Conservation (phyloP, 2,888 invertebrate genomes). For the Eudasyphora cyanicolor region DNA sequence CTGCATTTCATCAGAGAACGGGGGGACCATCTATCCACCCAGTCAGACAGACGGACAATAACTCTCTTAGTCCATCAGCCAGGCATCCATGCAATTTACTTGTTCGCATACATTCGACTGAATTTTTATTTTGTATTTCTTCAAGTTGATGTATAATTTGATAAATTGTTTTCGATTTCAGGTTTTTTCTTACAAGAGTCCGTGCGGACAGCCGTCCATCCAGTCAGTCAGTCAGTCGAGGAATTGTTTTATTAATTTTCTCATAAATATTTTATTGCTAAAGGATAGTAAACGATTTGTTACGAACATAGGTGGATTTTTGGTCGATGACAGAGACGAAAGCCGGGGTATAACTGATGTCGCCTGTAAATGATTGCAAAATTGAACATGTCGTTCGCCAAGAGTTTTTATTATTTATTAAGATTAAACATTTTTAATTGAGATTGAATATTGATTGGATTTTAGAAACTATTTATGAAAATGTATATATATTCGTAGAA, state of each 20-base stretch:
- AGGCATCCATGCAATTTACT: not conserved
- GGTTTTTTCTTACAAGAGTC: slow-evolving; percentile 9
- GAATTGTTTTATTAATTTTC: slow-evolving; percentile 34
- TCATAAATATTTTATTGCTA: slow-evolving; percentile 38
- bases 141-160: slow-evolving; percentile 48
- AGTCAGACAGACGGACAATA: no score
- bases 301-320: not conserved
- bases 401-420: not conserved
- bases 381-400: not conserved
- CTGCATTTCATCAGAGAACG: slow-evolving; percentile 50
- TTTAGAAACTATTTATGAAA: no score
- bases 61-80: not conserved
- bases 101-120: slow-evolving; percentile 11
- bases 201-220: not conserved
- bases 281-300: slow-evolving; percentile 35
- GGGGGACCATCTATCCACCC: slow-evolving; percentile 20
- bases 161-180: slow-evolving; percentile 60
- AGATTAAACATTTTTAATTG: slow-evolving; percentile 16
- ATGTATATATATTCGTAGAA: no score
- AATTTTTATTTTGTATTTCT: slow-evolving; percentile 29
- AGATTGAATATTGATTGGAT: not conserved
- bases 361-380: not conserved
- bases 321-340: not conserved
- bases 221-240: not conserved
- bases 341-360: not conserved